Conservation (phyloP, 2,888 invertebrate genomes). For the Nomada fabriciana region DNA sequence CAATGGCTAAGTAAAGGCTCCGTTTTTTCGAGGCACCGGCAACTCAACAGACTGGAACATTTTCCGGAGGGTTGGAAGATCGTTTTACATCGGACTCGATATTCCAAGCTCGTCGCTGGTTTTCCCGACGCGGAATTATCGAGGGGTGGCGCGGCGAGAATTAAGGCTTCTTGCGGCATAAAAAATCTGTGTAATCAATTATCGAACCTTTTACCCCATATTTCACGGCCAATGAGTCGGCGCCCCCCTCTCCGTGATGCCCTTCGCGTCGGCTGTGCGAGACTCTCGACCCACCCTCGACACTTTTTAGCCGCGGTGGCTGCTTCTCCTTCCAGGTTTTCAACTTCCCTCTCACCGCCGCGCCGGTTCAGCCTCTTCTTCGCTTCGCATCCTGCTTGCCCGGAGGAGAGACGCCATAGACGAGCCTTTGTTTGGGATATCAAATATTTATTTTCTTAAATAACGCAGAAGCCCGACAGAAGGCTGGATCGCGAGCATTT, state of each 20-base stretch:
- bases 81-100: conserved; percentile 70
- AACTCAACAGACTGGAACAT: conserved; percentile 41
- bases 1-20: neutral
- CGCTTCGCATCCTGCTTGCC: conserved; percentile 41
- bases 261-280: conserved; percentile 62
- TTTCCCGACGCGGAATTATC: conserved; percentile 77
- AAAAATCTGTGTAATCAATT: conserved; percentile 84
- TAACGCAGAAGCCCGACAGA: conserved; percentile 67
- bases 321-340: conserved; percentile 57
- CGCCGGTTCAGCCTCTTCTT: conserved; percentile 42
- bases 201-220: conserved; percentile 83
- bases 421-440: conserved; percentile 76
- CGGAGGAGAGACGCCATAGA: conserved; percentile 41
- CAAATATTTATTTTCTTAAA: conserved; percentile 79
- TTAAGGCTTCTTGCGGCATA: conserved; percentile 83
- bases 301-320: conserved; percentile 69
- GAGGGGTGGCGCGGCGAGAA: conserved; percentile 79
- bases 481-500: conserved; percentile 65
- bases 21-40: neutral
- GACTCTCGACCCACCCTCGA: conserved; percentile 71
- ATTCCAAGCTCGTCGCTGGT: conserved; percentile 69
- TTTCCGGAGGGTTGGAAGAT: conserved; percentile 46
- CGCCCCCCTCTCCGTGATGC: conserved; percentile 68
- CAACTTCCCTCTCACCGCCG: conserved; percentile 57
- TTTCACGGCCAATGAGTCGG: conserved; percentile 82